phyloP scores from a whole-genome alignment of 2,888 invertebrate genomes.

The Iselma pallidipennis region DNA sequence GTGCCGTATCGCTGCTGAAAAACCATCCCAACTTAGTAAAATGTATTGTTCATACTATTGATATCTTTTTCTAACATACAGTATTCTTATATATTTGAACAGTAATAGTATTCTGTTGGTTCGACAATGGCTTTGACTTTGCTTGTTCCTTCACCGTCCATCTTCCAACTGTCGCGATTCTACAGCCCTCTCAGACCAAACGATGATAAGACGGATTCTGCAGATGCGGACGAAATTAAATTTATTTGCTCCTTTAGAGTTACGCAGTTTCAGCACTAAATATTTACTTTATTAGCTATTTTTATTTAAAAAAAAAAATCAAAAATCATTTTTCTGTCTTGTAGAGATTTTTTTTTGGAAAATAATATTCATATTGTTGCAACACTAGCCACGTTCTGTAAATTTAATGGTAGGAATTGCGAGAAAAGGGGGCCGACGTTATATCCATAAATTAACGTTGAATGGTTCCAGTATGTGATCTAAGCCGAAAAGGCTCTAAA shows the following conservation, averaged over 20 bases:
- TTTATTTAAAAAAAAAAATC: too few relatives aligned
- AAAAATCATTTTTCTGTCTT: too few relatives aligned
- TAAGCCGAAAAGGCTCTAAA: conserved; percentile 54
- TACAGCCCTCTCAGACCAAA: conserved; percentile 40
- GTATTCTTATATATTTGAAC: neutral
- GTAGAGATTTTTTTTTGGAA: neutral
- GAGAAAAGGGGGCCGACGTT: conserved; percentile 39
- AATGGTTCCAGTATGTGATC: conserved; percentile 51
- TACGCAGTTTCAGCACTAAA: conserved; percentile 41
- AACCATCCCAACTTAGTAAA: conserved; percentile 26
- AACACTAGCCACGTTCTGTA: conserved; percentile 5
- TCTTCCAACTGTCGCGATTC: conserved; percentile 48
- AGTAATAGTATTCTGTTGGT: conserved; percentile 16
- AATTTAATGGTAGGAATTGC: conserved; percentile 19
- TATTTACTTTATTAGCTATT: conserved; percentile 35
- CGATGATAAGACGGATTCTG: conserved; percentile 51
- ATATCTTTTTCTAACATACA: conserved; percentile 22
- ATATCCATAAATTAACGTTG: conserved; percentile 52
- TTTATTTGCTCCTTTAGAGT: conserved; percentile 47
- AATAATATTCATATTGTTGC: neutral
- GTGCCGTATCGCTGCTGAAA: conserved; percentile 37
- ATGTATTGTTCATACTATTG: neutral
- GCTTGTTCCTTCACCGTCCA: conserved; percentile 48
- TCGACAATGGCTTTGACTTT: conserved; percentile 31
- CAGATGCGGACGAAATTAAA: conserved; percentile 50